phyloP scores from a whole-genome alignment of 2,113 vertebrate genomes.

The Trematomus loennbergii region DNA sequence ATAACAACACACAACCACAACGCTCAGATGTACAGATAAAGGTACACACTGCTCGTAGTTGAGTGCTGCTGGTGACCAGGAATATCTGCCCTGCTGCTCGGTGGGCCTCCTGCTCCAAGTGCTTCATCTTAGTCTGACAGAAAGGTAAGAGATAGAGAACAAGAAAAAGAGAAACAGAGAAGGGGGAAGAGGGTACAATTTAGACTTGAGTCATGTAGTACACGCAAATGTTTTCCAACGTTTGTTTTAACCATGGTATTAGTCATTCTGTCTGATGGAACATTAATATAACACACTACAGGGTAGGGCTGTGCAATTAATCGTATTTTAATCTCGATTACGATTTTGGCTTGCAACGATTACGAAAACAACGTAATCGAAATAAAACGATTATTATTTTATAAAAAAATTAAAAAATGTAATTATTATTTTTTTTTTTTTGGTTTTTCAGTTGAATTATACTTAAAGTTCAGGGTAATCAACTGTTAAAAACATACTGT shows the following conservation, averaged over 20 bases:
- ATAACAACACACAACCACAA: background rate
- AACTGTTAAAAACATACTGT: too few species aligned
- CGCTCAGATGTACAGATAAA: background rate
- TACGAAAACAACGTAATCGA: too few species aligned
- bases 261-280: too few species aligned
- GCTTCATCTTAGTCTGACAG: constrained; percentile 86
- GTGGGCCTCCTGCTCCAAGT: constrained; percentile 91
- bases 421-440: too few species aligned
- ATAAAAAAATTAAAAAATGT: too few species aligned
- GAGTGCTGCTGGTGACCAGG: constrained; percentile 89
- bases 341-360: too few species aligned
- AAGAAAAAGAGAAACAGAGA: background rate
- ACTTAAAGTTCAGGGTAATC: too few species aligned
- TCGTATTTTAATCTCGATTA: too few species aligned
- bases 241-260: background rate
- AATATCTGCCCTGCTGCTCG: constrained; percentile 89
- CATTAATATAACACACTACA: too few species aligned
- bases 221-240: background rate
- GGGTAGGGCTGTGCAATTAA: too few species aligned
- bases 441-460: too few species aligned
- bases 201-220: background rate
- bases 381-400: too few species aligned
- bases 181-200: background rate
- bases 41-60: constrained; percentile 87
- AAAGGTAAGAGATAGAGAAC: constrained; percentile 3